Evolutionary conservation across 2,888 invertebrate genomes (phyloP), one percentile per base, ranked within the genome.

Genomic region (Polia nebulosa): DNA sequence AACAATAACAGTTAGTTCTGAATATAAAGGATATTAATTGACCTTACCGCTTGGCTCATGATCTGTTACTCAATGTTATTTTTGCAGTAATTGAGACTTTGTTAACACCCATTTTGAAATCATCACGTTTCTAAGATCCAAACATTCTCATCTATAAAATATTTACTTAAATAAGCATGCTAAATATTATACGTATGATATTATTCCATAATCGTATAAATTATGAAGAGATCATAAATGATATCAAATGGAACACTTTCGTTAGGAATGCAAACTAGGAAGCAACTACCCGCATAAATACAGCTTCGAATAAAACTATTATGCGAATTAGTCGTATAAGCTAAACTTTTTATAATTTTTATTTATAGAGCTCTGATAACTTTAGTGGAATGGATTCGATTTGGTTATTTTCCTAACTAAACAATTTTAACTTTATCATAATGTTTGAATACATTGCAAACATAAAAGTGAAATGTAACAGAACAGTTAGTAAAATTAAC

Each of bases 131-230:
- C 3, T 17, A 5, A 27, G 22, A 22, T 29, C n/a, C 13, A 52
- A 52, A 62, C 34, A 41, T 27, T 63, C 17, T 20, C 51, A 36
- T 11, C 0, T 22, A 49, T 3, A 6, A 51, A 13, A 51, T 29
- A n/a, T n/a, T n/a, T n/a, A n/a, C n/a, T n/a, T n/a, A n/a, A n/a
- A n/a, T 47, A 64, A 51, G 64, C 70, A 32, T 41, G 47, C 51
- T 39, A 20, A 29, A 39, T 36, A 73, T n/a, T 22, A 70, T 59
- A 22, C 11, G 4, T 15, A 51, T 66, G 41, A 58, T 69, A 64
- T 36, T 44, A 57, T 84, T 82, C 59, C 87, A 86, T 80, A 88
- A 89, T 89, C 88, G 89, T 89, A 89, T 84, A 89, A 89, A 89
- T 89, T 87, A 87, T 81, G 87, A 78, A 83, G 85, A 59, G 5